phyloP scores from a whole-genome alignment of 2,797 vertebrate species.

The Fratercula arctica region DNA sequence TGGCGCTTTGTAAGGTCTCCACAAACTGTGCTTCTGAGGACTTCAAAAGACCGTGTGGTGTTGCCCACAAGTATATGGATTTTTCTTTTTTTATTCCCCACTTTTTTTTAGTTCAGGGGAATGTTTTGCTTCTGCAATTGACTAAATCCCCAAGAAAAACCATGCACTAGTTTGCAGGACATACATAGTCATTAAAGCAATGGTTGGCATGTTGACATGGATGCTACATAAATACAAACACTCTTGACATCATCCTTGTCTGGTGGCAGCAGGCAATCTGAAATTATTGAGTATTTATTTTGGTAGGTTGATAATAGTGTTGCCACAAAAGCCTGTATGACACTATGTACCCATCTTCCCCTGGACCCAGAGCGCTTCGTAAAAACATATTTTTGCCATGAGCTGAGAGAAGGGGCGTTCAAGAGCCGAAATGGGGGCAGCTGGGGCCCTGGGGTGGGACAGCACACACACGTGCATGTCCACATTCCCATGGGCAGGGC shows the following conservation, averaged over 20 bases:
- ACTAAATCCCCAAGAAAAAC: background rate
- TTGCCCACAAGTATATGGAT: background rate
- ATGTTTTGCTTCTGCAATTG: background rate
- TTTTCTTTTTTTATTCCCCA: background rate
- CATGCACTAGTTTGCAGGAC: background rate
- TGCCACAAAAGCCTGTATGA: background rate
- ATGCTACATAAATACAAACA: background rate
- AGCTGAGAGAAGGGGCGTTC: background rate
- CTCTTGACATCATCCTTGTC: background rate
- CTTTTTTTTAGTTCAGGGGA: background rate
- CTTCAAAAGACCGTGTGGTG: background rate
- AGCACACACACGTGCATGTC: accelerated
- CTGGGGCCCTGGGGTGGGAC: background rate
- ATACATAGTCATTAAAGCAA: background rate
- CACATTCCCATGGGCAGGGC: background rate
- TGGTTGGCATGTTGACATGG: background rate
- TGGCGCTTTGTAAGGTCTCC: background rate
- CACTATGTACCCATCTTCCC: background rate
- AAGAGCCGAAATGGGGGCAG: background rate
- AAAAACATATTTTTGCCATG: background rate
- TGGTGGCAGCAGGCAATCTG: background rate
- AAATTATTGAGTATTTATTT: background rate
- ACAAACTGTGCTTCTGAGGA: background rate
- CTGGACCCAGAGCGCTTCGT: background rate
- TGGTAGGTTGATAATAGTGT: background rate